Evolutionary conservation across 2,888 invertebrate species (phyloP).

Genomic region (Leucophenga maculata): DNA sequence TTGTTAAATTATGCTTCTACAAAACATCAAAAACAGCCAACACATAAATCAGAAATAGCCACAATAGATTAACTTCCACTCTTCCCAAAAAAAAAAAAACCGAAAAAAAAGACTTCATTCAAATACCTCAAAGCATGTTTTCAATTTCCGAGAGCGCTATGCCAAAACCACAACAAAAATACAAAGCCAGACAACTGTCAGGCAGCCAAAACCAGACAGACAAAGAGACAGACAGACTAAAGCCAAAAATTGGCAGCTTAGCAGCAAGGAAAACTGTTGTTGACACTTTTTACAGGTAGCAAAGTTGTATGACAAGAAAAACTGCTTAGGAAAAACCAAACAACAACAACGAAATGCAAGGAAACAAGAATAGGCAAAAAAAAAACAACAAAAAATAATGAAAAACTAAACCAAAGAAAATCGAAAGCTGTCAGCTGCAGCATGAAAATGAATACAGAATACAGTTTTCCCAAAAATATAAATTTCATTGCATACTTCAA

Average conservation of each 20-base stretch:
- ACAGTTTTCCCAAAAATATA: neutral
- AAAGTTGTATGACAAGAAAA: constrained; percentile 26
- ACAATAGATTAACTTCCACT: no score
- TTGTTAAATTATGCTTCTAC: neutral
- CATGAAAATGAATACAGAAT: no score
- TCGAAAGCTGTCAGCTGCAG: neutral
- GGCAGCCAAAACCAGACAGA: neutral
- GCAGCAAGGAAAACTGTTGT: constrained; percentile 7
- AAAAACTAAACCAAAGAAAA: neutral
- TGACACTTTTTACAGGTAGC: constrained; percentile 14
- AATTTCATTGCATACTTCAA: neutral
- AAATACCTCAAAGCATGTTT: neutral
- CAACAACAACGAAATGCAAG: constrained; percentile 21
- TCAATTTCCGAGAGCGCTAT: no score
- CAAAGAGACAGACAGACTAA: neutral
- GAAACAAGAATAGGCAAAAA: constrained; percentile 20
- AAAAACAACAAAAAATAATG: neutral
- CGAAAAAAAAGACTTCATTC: neutral
- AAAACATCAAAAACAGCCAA: neutral
- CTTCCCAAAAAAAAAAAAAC: neutral
- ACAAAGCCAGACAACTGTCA: neutral
- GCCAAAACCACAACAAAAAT: neutral
- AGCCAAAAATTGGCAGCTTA: neutral
- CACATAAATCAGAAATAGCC: neutral
- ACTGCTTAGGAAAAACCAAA: constrained; percentile 30